phyloP scores from a whole-genome alignment of 1,140 invertebrate species.

The Pseudachorutes palmiensis region DNA sequence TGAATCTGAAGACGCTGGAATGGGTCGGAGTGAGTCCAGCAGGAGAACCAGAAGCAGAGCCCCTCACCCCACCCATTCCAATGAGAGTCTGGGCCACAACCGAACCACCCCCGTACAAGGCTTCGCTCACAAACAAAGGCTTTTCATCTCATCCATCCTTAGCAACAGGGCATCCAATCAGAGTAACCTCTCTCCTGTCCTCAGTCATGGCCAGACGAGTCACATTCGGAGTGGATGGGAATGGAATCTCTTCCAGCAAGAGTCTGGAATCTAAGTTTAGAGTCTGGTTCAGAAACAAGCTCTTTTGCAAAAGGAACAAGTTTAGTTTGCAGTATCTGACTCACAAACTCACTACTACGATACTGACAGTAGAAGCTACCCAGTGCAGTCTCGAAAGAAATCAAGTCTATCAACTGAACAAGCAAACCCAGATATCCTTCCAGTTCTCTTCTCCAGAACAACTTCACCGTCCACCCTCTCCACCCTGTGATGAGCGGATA shows the following conservation, averaged over 20 bases:
- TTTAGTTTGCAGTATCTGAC: neutral
- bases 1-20: neutral
- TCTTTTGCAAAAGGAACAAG: neutral
- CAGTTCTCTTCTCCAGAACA: too few relatives aligned
- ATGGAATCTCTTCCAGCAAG: too few relatives aligned
- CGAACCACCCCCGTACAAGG: neutral
- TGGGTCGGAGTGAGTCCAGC: neutral
- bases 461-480: too few relatives aligned
- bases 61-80: neutral
- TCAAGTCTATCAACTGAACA: too few relatives aligned
- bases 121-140: too few relatives aligned
- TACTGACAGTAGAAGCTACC: too few relatives aligned
- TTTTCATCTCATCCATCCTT: too few relatives aligned
- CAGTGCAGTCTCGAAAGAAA: too few relatives aligned
- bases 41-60: neutral
- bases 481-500: too few relatives aligned
- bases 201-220: neutral
- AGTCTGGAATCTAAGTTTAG: neutral
- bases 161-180: neutral
- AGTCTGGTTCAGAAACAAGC: neutral
- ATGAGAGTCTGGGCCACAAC: neutral
- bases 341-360: neutral
- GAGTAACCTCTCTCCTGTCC: neutral
- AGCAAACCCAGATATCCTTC: too few relatives aligned
- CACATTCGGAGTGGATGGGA: neutral